These are phyloP conservation scores for Tringa solitaria DNA, from an alignment of 2,113 vertebrate genomes.

Conservation along the genomic window DNA sequence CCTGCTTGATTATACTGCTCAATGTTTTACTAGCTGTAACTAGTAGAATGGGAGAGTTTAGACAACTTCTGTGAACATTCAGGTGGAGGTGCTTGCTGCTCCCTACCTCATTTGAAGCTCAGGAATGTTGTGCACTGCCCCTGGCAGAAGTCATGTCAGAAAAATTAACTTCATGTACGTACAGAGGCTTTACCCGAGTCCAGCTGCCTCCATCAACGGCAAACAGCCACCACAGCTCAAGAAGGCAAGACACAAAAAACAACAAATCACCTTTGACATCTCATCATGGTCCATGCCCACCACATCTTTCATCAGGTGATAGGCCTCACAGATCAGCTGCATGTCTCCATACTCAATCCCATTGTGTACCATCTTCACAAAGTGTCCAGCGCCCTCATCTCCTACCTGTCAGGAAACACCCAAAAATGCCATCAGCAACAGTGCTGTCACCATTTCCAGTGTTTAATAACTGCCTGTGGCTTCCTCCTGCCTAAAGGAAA, in stretches of 20 bases:
- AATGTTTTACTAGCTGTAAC: not conserved
- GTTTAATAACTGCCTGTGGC: not conserved
- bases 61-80: not conserved
- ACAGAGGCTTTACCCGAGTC: not conserved
- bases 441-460: not conserved
- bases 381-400: slow-evolving; percentile 93
- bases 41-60: not conserved
- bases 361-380: slow-evolving; percentile 99
- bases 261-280: slow-evolving; percentile 84
- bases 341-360: slow-evolving; percentile 99
- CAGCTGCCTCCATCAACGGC: not conserved
- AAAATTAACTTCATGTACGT: not conserved
- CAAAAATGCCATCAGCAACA: not conserved
- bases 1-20: not conserved
- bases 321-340: slow-evolving; percentile 98
- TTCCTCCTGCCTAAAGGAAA: not conserved
- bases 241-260: not conserved
- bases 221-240: not conserved
- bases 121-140: not conserved
- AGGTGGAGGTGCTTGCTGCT: not conserved
- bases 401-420: slow-evolving; percentile 81
- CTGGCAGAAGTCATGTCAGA: not conserved
- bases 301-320: slow-evolving; percentile 96
- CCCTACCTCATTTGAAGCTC: not conserved
- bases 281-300: slow-evolving; percentile 86